Base-by-base conservation (phyloP, 2,888 invertebrate species). In the Dynastes tityus region DNA sequence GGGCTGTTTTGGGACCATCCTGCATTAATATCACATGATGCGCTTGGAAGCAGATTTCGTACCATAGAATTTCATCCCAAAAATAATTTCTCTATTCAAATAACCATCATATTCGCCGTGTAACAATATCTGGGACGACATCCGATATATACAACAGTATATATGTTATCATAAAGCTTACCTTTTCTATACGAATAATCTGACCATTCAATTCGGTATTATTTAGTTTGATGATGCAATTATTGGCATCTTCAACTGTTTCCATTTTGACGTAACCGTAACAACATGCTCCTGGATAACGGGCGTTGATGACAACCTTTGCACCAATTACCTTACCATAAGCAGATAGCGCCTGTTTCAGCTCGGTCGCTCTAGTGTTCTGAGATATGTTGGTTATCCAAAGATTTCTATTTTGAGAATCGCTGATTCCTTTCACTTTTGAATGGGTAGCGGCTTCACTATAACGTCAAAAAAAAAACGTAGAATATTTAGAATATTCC, bases 231-330 rank as follows among this genome's bases (percentile, higher is more conserved):
- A 95, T 94, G 83, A 98, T 97, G 87, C 97, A 97, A 83, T 95
- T 95, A 68, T 96, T 94, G 4, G 97, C 97, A 88, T 97, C 97
- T 79, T 94, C 95, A 22, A 94, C 92, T 27, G 96, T 95, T 0
- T 95, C 95, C 97, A 99, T 98, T 0, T 98, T 98, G 2, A 99
- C 97, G 88, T 97, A 98, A 40, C 98, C 99, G 86, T 97, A 98
- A 88, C 97, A 98, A 78, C 96, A 93, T 0, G 97, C 95, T 1
- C 97, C 97, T 0, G 98, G 97, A 13, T 96, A 96, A 81, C 95
- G 93, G 0, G 98, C 97, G 88, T 98, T 98, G 0, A 98, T 98
- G 2, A 99, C 98, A 37, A 99, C 97, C 90, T 98, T 98, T 0
- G 98, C 98, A 80, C 97, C 97, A 84, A 97, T 93, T 65, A 97